Evolutionary conservation across 2,888 invertebrate genomes (phyloP), one percentile per base, ranked within the genome.

Genomic region (Melieria picta): DNA sequence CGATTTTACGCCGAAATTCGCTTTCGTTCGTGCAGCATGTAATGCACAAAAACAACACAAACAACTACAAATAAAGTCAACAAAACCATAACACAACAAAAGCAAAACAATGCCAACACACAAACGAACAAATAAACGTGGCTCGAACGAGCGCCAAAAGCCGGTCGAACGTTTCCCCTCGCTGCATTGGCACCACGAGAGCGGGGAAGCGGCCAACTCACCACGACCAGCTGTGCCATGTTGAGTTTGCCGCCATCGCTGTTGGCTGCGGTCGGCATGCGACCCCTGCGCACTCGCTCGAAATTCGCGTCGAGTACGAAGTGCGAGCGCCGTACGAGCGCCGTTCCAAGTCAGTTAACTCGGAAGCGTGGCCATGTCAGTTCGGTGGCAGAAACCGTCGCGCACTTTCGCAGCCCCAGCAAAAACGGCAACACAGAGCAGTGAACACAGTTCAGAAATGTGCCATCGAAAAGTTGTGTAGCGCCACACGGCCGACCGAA

Each of bases 291-390:
- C 43, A 42, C 60, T 50, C 42, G 50, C 58, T 42, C 10, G 62
- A 46, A 10, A 55, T 69, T 46, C 52, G 43, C 42, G 4, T 9
- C 45, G 61, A n/a, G 13, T 13, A 45, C 65, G 65, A 55, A 65
- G 55, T 42, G 55, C 42, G 58, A 10, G 30, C 48, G 65, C 50
- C 56, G 46, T 65, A 74, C 74, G 76, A 77, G 71, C 72, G 74
- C 77, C 78, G 80, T 79, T 79, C 79, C 77, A 80, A 84, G 80
- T 85, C 85, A 85, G 85, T 85, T 83, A 82, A 84, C 83, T 85
- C 85, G 85, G 85, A 84, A 84, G 81, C 85, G 85, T 83, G 84
- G 84, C 80, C 80, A 82, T 80, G 85, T 84, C 80, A 83, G 82
- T 82, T 80, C 79, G 80, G 79, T 78, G 78, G 79, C 79, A 74